phyloP scores from a whole-genome alignment of 2,797 vertebrate species.

The Tenualosa ilisha region DNA sequence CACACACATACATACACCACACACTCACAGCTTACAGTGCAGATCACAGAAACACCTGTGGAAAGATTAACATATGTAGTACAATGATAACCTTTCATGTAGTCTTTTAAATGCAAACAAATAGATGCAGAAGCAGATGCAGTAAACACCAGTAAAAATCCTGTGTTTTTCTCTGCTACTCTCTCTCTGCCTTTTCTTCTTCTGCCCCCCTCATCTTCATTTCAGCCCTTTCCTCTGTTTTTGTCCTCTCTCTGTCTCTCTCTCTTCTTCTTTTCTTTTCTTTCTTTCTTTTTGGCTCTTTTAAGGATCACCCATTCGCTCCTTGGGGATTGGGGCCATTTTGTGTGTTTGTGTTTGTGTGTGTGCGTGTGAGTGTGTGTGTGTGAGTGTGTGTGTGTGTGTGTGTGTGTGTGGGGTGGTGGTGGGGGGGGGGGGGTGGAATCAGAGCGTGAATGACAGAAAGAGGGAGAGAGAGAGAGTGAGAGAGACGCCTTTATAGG shows the following conservation, averaged over 20 bases:
- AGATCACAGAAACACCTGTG: not conserved
- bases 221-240: not conserved
- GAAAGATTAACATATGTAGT: too few relatives aligned
- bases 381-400: constrained; percentile 35
- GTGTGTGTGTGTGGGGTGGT: constrained; percentile 13
- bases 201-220: constrained; percentile 17
- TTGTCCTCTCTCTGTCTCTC: not conserved
- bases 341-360: constrained; percentile 45
- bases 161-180: constrained; percentile 27
- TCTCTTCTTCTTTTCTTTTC: not conserved
- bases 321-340: constrained; percentile 61
- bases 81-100: too few relatives aligned
- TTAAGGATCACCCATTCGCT: constrained; percentile 45
- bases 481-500: constrained; percentile 30
- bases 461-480: not conserved
- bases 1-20: constrained; percentile 11
- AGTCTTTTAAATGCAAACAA: too few relatives aligned
- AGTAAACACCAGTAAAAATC: not conserved
- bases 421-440: not conserved
- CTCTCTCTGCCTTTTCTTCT: constrained; percentile 32
- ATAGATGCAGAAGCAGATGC: too few relatives aligned
- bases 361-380: constrained; percentile 34
- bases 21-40: not conserved
- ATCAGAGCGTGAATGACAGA: constrained; percentile 3
- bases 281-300: not conserved